Evolutionary conservation across 2,888 invertebrate genomes (phyloP).

Genomic region (Nomada fabriciana): DNA sequence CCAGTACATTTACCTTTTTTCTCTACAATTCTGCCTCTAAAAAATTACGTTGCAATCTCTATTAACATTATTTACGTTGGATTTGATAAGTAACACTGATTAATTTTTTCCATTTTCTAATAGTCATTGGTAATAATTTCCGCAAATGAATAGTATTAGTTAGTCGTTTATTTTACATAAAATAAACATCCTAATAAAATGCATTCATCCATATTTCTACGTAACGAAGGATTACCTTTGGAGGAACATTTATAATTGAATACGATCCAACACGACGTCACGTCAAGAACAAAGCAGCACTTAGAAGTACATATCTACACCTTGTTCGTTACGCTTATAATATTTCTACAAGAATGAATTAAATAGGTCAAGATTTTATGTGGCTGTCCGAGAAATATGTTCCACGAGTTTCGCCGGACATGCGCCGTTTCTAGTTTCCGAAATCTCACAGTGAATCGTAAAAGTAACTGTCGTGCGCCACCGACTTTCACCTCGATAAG

Average conservation of each 20-base stretch:
- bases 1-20: too few relatives aligned
- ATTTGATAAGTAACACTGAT: too few relatives aligned
- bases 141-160: too few relatives aligned
- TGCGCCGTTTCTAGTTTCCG: slow-evolving; percentile 34
- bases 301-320: too few relatives aligned
- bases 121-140: too few relatives aligned
- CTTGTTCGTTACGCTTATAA: background rate
- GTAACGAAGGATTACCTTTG: background rate
- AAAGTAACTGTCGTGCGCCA: slow-evolving; percentile 40
- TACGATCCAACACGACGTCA: background rate
- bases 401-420: slow-evolving; percentile 12
- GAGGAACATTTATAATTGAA: background rate
- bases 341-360: background rate
- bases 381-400: background rate
- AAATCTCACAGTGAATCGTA: slow-evolving; percentile 47
- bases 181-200: too few relatives aligned
- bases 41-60: too few relatives aligned
- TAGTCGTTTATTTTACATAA: too few relatives aligned
- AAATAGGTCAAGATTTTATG: slow-evolving; percentile 17
- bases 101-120: too few relatives aligned
- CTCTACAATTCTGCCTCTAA: background rate
- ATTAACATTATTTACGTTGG: too few relatives aligned
- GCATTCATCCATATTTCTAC: too few relatives aligned
- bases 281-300: background rate
- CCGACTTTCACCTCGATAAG: slow-evolving; percentile 65